These are phyloP conservation scores for Hirtodrosophila cameraria DNA, from an alignment of 2,888 invertebrate genomes.

Conservation along the genomic window DNA sequence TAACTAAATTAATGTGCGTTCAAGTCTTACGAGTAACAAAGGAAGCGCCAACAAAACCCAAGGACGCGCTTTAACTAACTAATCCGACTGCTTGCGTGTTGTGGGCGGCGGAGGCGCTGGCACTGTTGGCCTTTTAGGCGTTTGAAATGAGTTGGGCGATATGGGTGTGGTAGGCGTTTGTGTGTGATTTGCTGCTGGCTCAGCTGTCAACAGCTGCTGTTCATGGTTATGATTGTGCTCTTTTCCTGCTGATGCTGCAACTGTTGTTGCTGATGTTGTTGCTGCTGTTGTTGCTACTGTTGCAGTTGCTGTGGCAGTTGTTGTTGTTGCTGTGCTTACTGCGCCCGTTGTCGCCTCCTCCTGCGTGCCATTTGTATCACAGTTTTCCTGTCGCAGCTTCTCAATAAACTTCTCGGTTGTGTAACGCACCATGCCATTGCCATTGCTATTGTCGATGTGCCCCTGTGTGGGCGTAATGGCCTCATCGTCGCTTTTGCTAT, in stretches of 20 bases:
- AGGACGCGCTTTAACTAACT: constrained; percentile 48
- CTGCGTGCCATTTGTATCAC: constrained; percentile 63
- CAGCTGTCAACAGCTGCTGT: constrained; percentile 41
- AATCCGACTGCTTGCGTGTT: constrained; percentile 76
- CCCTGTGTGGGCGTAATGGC: constrained; percentile 66
- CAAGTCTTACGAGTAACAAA: constrained; percentile 52
- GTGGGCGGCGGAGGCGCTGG: constrained; percentile 81
- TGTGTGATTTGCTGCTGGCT: constrained; percentile 28
- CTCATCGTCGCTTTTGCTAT: constrained; percentile 78
- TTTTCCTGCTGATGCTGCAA: constrained; percentile 10
- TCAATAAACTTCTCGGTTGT: constrained; percentile 75
- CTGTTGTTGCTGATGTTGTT: not conserved
- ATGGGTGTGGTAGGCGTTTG: constrained; percentile 75
- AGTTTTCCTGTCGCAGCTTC: constrained; percentile 67
- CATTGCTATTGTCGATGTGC: constrained; percentile 69
- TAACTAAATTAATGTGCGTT: constrained; percentile 68
- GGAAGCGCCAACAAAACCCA: constrained; percentile 47
- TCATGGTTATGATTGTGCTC: constrained; percentile 62
- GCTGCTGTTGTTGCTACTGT: constrained; percentile 9
- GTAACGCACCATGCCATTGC: constrained; percentile 58
- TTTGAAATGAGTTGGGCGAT: constrained; percentile 79
- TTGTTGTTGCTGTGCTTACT: not conserved
- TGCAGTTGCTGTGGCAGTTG: constrained; percentile 7
- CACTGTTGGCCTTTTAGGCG: constrained; percentile 81
- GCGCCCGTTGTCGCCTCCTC: constrained; percentile 36